Evolutionary conservation across 2,888 invertebrate genomes (phyloP).

Genomic region (Drosophila aldrichi): DNA sequence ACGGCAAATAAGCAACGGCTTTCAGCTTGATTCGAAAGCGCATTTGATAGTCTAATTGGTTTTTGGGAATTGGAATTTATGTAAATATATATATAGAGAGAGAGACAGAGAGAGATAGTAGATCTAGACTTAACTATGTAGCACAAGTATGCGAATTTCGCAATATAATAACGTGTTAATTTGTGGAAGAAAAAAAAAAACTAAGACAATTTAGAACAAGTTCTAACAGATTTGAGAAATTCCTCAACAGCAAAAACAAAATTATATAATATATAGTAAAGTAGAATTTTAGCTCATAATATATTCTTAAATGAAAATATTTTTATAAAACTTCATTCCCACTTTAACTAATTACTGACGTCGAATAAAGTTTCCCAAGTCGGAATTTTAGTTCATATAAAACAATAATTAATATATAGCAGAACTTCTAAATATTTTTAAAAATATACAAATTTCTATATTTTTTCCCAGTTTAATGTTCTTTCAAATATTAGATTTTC

Average conservation of each 20-base stretch:
- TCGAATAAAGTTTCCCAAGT: background rate
- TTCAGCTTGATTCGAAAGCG: conserved; percentile 30
- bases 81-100: background rate
- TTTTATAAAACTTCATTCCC: background rate
- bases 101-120: background rate
- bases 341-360: background rate
- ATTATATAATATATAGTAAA: background rate
- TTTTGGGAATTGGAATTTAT: conserved; percentile 13
- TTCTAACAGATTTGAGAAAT: background rate
- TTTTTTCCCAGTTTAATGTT: no score
- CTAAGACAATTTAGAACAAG: background rate
- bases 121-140: conserved; percentile 1
- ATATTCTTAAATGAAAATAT: background rate
- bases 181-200: background rate
- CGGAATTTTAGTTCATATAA: background rate
- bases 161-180: conserved; percentile 1
- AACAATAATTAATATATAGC: background rate
- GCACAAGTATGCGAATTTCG: background rate
- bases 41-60: conserved; percentile 31
- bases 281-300: background rate
- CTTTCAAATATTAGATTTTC: no score
- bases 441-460: no score
- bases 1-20: conserved; percentile 23
- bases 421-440: no score
- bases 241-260: background rate